phyloP scores from a whole-genome alignment of 2,113 vertebrate genomes.

The Caranx ignobilis region DNA sequence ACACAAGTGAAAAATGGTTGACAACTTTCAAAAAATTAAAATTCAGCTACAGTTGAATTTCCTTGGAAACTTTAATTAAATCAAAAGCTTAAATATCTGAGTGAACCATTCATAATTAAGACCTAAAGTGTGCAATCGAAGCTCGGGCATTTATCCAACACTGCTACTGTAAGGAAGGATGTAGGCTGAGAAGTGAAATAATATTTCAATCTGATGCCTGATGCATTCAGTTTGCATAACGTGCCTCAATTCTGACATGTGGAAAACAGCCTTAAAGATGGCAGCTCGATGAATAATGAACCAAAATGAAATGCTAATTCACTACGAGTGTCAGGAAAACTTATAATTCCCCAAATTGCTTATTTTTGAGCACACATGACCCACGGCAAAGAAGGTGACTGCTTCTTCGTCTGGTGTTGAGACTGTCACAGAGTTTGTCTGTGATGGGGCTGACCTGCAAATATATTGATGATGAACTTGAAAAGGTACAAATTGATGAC shows the following conservation, averaged over 20 bases:
- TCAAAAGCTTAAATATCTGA: not conserved
- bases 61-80: not conserved
- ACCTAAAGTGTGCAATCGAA: not conserved
- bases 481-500: not conserved
- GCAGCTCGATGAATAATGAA: constrained; percentile 72
- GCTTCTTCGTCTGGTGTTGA: constrained; percentile 39
- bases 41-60: not conserved
- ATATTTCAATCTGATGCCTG: constrained; percentile 45
- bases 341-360: constrained; percentile 61
- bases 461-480: constrained; percentile 31
- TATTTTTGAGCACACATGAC: constrained; percentile 55
- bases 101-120: not conserved
- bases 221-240: constrained; percentile 66
- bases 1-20: not conserved
- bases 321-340: constrained; percentile 63
- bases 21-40: not conserved
- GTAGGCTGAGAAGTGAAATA: constrained; percentile 31
- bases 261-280: constrained; percentile 67
- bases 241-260: constrained; percentile 59
- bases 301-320: constrained; percentile 75
- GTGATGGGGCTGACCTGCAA: constrained; percentile 15
- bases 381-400: constrained; percentile 34
- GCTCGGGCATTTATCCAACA: constrained; percentile 11
- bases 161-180: constrained; percentile 12
- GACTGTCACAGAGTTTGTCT: constrained; percentile 35